These are phyloP conservation scores for Dascillus cervinus DNA, from an alignment of 2,888 invertebrate genomes.

Conservation along the genomic window DNA sequence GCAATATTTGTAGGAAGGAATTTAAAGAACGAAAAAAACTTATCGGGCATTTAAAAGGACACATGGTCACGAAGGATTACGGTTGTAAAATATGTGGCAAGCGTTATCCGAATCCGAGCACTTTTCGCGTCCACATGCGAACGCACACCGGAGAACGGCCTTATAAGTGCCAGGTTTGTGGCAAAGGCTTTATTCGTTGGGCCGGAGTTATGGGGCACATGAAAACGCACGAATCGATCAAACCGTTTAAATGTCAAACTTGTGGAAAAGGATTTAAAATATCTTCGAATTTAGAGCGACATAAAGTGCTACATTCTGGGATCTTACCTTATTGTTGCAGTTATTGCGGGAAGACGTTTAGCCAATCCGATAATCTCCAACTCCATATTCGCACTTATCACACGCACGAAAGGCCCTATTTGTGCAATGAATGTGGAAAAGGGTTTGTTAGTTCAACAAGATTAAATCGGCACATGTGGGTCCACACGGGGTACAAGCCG, in stretches of 20 bases:
- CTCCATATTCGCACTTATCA: slow-evolving; percentile 37
- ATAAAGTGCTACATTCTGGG: slow-evolving; percentile 34
- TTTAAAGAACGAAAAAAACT: slow-evolving; percentile 33
- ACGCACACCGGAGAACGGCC: slow-evolving; percentile 47
- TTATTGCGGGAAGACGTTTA: slow-evolving; percentile 37
- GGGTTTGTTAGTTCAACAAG: slow-evolving; percentile 36
- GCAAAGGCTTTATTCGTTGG: slow-evolving; percentile 37
- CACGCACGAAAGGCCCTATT: slow-evolving; percentile 35
- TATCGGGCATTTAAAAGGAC: slow-evolving; percentile 36
- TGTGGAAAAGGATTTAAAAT: slow-evolving; percentile 37
- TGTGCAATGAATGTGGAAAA: slow-evolving; percentile 38
- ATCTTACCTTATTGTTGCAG: slow-evolving; percentile 34
- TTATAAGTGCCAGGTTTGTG: slow-evolving; percentile 36
- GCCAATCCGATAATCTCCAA: slow-evolving; percentile 36
- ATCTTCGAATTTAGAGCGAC: slow-evolving; percentile 35
- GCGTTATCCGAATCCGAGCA: slow-evolving; percentile 38
- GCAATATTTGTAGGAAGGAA: slow-evolving; percentile 36
- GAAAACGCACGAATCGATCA: slow-evolving; percentile 33
- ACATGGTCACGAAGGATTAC: slow-evolving; percentile 36
- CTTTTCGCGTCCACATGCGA: slow-evolving; percentile 51
- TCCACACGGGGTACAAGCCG: slow-evolving; percentile 35
- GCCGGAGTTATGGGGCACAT: slow-evolving; percentile 37
- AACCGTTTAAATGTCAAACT: slow-evolving; percentile 34
- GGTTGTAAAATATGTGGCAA: slow-evolving; percentile 39
- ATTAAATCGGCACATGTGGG: slow-evolving; percentile 38